A percentile compares a stretch with the other conserved stretches of the same genome.
phyloP scores from a whole-genome alignment of 2,797 vertebrate genomes.

The Psittacula derbiana region DNA sequence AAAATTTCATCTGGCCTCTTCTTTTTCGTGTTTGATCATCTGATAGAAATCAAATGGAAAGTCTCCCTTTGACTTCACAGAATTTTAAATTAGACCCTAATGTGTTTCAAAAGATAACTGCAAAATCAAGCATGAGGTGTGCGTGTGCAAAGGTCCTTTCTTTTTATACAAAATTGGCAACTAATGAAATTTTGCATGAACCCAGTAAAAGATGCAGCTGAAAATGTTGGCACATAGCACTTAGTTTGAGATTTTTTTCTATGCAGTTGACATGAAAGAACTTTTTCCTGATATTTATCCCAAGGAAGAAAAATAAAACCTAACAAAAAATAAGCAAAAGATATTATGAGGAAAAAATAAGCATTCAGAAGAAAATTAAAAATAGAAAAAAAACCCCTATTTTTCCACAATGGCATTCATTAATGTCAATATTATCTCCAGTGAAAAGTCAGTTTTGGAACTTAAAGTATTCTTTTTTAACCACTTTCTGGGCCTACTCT shows the following conservation, averaged over 20 bases:
- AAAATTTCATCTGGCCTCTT: not conserved
- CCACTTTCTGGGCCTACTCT: not conserved
- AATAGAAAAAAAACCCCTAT: accelerated
- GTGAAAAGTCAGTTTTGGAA: not conserved
- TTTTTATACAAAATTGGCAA: not conserved
- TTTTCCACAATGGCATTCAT: not conserved
- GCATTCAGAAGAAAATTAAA: not conserved
- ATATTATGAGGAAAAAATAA: not conserved
- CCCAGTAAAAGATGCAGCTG: not conserved
- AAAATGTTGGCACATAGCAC: not conserved
- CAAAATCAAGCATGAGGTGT: not conserved
- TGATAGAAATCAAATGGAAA: not conserved
- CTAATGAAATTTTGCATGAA: not conserved
- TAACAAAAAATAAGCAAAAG: too few relatives aligned
- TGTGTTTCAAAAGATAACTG: not conserved
- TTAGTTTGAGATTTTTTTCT: not conserved
- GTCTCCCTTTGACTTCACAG: not conserved
- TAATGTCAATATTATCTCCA: not conserved
- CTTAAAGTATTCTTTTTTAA: not conserved
- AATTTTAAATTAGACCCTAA: not conserved
- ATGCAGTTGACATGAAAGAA: not conserved
- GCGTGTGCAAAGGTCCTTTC: accelerated
- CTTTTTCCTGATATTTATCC: not conserved
- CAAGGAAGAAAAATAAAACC: not conserved
- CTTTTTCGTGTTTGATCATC: not conserved